A percentile compares a stretch with the other conserved stretches of the same genome.
Conservation (phyloP, 2,888 invertebrate genomes). For the Campoplex capitator region DNA sequence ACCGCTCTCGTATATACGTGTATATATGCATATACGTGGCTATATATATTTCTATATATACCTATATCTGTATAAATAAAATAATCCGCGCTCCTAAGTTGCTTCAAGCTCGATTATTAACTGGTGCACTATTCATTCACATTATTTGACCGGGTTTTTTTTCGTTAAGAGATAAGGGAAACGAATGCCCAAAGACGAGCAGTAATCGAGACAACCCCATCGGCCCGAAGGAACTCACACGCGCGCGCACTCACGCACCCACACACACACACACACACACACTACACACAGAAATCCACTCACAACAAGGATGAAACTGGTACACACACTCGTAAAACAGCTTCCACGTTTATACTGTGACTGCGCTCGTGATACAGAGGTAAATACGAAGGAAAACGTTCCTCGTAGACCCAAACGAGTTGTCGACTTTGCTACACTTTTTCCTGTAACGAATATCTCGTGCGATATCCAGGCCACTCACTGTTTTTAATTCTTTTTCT, state of each 20-base stretch:
- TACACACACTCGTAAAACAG: conserved; percentile 40
- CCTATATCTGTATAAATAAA: conserved; percentile 15
- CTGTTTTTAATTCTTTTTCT: conserved; percentile 3
- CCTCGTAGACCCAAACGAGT: background rate
- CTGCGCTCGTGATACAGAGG: conserved; percentile 8
- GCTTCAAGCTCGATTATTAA: conserved; percentile 11
- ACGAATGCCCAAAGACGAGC: conserved; percentile 39
- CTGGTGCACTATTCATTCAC: conserved; percentile 59
- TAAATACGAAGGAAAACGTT: conserved; percentile 29
- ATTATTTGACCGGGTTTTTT: conserved; percentile 59
- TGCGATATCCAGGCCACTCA: conserved; percentile 38
- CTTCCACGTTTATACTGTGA: conserved; percentile 59
- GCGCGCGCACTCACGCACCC: conserved; percentile 50
- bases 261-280: conserved; percentile 26
- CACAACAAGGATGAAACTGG: conserved; percentile 20
- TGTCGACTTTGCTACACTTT: conserved; percentile 9
- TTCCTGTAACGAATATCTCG: conserved; percentile 8
- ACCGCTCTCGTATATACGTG: conserved; percentile 40
- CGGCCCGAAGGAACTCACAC: conserved; percentile 25
- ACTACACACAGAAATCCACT: conserved; percentile 24
- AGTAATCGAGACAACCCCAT: conserved; percentile 56
- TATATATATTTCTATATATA: conserved; percentile 22
- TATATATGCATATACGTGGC: conserved; percentile 31
- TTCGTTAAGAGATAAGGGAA: conserved; percentile 54
- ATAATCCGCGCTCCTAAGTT: conserved; percentile 6